A percentile compares a stretch with the other conserved stretches of the same genome.
Conservation (phyloP, 2,888 invertebrate genomes). For the Pogonocherus hispidulus region DNA sequence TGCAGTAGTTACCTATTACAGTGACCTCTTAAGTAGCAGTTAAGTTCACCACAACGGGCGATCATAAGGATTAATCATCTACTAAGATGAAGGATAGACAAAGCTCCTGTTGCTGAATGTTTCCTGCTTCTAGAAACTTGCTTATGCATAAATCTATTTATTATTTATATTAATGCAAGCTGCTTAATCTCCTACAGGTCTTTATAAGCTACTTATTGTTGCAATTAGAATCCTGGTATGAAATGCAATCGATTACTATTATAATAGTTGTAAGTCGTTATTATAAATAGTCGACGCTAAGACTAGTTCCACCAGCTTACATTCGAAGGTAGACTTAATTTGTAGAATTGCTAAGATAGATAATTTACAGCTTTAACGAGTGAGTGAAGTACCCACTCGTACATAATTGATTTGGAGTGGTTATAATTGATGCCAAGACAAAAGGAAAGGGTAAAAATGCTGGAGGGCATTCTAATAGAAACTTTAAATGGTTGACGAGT, state of each 20-base stretch:
- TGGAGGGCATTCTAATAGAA: not conserved
- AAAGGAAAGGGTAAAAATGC: not conserved
- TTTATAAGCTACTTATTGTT: too few relatives aligned
- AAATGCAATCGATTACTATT: slow-evolving; percentile 3
- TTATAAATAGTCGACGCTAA: not conserved
- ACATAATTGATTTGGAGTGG: not conserved
- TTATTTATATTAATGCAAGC: too few relatives aligned
- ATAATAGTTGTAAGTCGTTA: not conserved
- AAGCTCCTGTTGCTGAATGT: too few relatives aligned
- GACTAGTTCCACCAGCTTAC: slow-evolving; percentile 6
- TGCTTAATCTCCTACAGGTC: too few relatives aligned
- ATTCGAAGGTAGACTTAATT: slow-evolving; percentile 16
- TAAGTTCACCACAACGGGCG: too few relatives aligned
- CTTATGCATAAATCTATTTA: too few relatives aligned
- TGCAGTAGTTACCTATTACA: too few relatives aligned
- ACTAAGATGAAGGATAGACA: too few relatives aligned
- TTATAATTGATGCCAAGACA: not conserved
- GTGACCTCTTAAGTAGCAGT: too few relatives aligned
- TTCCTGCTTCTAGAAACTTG: too few relatives aligned
- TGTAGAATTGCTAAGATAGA: too few relatives aligned
- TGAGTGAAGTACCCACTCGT: not conserved
- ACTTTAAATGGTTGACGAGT: not conserved
- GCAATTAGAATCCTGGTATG: not conserved
- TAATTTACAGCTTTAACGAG: not conserved
- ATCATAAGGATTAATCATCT: too few relatives aligned